These are phyloP conservation scores for Danio kyathit DNA, from an alignment of 2,797 vertebrate genomes.

Conservation along the genomic window DNA sequence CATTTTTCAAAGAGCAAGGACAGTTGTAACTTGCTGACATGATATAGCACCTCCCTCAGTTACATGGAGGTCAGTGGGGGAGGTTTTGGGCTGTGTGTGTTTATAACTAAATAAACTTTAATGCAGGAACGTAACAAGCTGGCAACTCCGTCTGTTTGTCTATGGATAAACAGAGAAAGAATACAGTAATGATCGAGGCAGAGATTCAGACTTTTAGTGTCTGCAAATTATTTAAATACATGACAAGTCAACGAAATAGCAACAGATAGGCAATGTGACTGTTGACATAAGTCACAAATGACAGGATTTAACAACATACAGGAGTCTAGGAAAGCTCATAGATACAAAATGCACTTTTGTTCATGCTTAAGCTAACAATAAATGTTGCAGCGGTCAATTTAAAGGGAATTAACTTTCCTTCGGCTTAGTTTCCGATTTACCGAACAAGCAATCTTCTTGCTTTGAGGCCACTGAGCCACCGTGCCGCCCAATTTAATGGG, in stretches of 20 bases:
- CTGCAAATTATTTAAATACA: too few relatives aligned
- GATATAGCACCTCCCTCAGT: constrained; percentile 32
- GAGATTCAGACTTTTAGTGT: neutral
- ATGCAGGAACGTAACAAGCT: constrained; percentile 43
- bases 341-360: constrained; percentile 7
- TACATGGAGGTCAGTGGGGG: constrained; percentile 26
- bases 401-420: too few relatives aligned
- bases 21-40: constrained; percentile 37
- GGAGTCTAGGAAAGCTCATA: neutral
- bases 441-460: too few relatives aligned
- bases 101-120: constrained; percentile 32
- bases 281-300: constrained; percentile 5
- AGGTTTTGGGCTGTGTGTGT: constrained; percentile 25
- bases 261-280: neutral
- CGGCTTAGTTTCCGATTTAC: too few relatives aligned
- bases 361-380: neutral
- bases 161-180: constrained; percentile 16
- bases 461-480: too few relatives aligned
- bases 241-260: too few relatives aligned
- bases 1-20: constrained; percentile 39
- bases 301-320: neutral
- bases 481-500: too few relatives aligned
- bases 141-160: constrained; percentile 33
- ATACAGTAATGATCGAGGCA: neutral
- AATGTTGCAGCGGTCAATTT: neutral